Percentiles rank a stretch among this genome's conserved stretches.
phyloP scores from a whole-genome alignment of 2,113 vertebrate genomes.

The Cheirogaleus medius region DNA sequence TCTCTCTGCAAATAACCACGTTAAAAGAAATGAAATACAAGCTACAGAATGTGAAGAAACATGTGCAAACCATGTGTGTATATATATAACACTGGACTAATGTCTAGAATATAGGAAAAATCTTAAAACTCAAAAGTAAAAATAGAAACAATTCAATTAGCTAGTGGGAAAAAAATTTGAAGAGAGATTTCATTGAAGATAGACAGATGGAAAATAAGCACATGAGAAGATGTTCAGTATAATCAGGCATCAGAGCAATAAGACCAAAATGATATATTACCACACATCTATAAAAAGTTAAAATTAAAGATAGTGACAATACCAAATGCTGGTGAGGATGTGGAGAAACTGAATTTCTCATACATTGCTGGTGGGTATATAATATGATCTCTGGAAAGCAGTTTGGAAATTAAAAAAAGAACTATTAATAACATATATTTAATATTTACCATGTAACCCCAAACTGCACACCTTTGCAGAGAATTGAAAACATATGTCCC shows the following conservation, averaged over 20 bases:
- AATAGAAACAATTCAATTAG: background rate
- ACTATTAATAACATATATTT: background rate
- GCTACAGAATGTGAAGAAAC: background rate
- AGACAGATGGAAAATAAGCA: background rate
- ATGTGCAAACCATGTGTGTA: background rate
- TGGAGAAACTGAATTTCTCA: background rate
- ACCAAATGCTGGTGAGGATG: background rate
- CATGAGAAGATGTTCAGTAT: background rate
- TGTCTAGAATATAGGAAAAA: background rate
- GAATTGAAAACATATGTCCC: background rate
- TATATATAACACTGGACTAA: background rate
- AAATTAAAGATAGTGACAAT: background rate
- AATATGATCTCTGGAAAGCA: background rate
- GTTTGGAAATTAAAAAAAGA: background rate
- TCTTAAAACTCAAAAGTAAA: background rate
- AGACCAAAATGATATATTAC: background rate
- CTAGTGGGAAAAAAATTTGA: background rate
- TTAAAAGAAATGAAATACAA: background rate
- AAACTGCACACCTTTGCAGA: background rate
- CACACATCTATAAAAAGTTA: background rate
- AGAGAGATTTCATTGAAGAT: background rate
- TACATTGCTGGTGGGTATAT: rapidly evolving
- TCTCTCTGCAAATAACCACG: background rate
- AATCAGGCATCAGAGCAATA: background rate
- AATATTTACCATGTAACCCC: background rate